Percentiles rank a stretch among this genome's conserved stretches.
These are phyloP conservation scores for Meiosimyza decipiens DNA, from an alignment of 2,888 invertebrate genomes.

Conservation along the genomic window DNA sequence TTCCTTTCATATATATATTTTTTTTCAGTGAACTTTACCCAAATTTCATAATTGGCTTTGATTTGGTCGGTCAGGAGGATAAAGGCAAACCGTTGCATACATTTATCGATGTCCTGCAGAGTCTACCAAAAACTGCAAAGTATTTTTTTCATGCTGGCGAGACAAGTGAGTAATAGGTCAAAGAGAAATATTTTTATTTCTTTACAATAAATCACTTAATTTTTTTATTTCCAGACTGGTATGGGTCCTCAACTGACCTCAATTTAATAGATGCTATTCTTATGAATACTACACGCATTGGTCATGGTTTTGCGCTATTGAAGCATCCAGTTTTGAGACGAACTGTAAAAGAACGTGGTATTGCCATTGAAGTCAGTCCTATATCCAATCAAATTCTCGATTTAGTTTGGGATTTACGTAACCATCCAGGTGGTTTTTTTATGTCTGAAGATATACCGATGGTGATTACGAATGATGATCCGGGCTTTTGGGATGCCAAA, in stretches of 20 bases:
- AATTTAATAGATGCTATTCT: constrained; percentile 68
- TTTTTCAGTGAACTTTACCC: constrained; percentile 59
- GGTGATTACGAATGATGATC: constrained; percentile 73
- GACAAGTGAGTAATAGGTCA: constrained; percentile 61
- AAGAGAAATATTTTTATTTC: constrained; percentile 1
- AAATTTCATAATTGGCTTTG: constrained; percentile 71
- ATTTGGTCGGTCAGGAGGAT: constrained; percentile 74
- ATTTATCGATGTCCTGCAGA: constrained; percentile 44
- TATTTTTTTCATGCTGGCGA: constrained; percentile 75
- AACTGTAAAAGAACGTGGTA: constrained; percentile 48
- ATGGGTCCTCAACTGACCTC: constrained; percentile 67
- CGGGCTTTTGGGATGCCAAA: constrained; percentile 71
- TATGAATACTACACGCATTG: constrained; percentile 54
- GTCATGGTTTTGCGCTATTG: constrained; percentile 53
- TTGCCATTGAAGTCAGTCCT: constrained; percentile 54
- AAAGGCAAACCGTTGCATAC: constrained; percentile 67
- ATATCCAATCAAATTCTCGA: constrained; percentile 63
- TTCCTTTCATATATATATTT: not conserved
- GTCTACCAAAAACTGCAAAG: constrained; percentile 56
- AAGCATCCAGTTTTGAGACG: constrained; percentile 55
- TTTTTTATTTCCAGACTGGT: constrained; percentile 63
- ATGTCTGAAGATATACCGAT: constrained; percentile 70
- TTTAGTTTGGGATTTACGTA: constrained; percentile 70
- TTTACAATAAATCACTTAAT: not conserved
- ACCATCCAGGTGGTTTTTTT: constrained; percentile 70